Conservation (phyloP, 37 sponge, comb jelly and placozoan genomes). For the Chondrosia reniformis region DNA sequence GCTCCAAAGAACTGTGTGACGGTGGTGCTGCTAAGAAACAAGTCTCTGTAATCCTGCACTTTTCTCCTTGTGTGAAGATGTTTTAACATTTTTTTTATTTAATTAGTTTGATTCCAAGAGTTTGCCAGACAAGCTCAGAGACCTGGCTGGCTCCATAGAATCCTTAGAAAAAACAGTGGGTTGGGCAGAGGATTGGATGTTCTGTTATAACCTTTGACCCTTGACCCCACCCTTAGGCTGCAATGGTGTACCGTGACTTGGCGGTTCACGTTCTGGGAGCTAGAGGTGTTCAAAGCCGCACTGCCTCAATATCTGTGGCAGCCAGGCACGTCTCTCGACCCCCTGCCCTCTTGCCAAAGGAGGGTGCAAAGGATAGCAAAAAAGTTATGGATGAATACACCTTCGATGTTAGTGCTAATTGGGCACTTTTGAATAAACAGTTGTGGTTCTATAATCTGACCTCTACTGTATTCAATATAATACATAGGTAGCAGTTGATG, state of each 20-base stretch:
- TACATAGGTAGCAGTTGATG: background rate
- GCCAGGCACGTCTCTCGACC: background rate
- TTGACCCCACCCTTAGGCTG: background rate
- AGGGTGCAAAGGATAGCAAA: background rate
- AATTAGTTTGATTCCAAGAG: background rate
- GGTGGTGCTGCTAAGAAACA: constrained; percentile 5
- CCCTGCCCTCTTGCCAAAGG: too few relatives aligned
- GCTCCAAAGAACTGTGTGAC: constrained; percentile 35
- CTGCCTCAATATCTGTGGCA: background rate
- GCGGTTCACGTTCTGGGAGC: constrained; percentile 22
- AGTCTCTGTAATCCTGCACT: background rate
- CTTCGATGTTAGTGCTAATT: constrained; percentile 8
- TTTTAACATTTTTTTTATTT: background rate
- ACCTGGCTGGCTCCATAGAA: constrained; percentile 32
- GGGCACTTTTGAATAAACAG: background rate
- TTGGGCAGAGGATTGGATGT: background rate
- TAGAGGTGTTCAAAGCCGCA: constrained; percentile 4
- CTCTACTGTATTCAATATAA: too few relatives aligned
- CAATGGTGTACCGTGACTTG: background rate
- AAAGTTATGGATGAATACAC: background rate
- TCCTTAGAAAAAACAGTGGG: constrained; percentile 65
- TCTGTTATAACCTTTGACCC: background rate
- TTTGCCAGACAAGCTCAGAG: constrained; percentile 38
- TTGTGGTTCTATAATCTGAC: background rate
- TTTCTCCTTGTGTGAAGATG: background rate